Percentiles rank a stretch among this genome's conserved stretches.
phyloP scores from a whole-genome alignment of 2,113 vertebrate species.

The Eptatretus burgeri region DNA sequence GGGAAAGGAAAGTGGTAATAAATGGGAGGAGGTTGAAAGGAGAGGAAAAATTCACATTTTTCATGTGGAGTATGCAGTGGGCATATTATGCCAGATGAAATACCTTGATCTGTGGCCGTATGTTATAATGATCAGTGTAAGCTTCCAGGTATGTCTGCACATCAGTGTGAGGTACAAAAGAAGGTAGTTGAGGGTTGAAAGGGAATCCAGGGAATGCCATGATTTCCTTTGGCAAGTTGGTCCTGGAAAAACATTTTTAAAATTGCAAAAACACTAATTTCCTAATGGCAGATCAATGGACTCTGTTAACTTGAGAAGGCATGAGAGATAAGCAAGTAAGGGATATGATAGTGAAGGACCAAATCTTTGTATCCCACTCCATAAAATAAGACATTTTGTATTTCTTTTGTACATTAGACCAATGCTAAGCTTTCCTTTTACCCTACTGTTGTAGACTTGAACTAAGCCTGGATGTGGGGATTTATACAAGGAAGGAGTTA shows the following conservation, averaged over 20 bases:
- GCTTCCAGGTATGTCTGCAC: constrained; percentile 23
- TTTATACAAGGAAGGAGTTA: too few relatives aligned
- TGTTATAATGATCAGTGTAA: constrained; percentile 16
- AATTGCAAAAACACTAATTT: background rate
- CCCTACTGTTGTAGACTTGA: too few relatives aligned
- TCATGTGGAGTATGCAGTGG: too few relatives aligned
- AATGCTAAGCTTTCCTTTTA: constrained; percentile 9
- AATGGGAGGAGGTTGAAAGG: too few relatives aligned
- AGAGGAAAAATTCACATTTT: too few relatives aligned
- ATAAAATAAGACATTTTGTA: constrained; percentile 8
- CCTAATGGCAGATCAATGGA: background rate
- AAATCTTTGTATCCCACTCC: background rate
- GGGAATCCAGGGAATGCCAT: constrained; percentile 39
- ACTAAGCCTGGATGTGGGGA: too few relatives aligned
- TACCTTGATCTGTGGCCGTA: constrained; percentile 23
- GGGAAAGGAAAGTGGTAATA: too few relatives aligned
- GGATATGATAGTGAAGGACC: constrained; percentile 9
- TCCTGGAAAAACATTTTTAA: constrained; percentile 14
- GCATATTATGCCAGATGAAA: background rate
- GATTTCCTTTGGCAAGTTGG: constrained; percentile 37
- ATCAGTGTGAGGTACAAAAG: constrained; percentile 26
- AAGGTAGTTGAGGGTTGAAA: constrained; percentile 22
- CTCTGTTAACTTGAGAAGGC: background rate
- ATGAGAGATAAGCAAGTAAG: background rate
- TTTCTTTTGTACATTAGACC: constrained; percentile 11